Evolutionary conservation across 1,140 invertebrate genomes (phyloP), one percentile per base, ranked within the genome.

Genomic region (Drosophila ambigua): DNA sequence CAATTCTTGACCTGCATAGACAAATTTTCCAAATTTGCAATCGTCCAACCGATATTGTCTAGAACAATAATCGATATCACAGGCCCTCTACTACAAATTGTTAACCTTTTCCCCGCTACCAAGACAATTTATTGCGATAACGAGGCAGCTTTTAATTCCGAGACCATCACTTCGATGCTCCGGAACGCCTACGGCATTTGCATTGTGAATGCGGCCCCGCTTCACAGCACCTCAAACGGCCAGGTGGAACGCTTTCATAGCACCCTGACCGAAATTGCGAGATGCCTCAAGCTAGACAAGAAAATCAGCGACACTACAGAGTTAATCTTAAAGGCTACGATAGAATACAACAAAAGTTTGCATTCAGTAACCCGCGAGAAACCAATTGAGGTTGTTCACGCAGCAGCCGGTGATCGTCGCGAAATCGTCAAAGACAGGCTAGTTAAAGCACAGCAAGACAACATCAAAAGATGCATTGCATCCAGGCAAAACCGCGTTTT

Each of bases 181-280:
- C 39, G 49, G 43, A 63, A 67, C 8, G 31, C 39, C 3, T 71
- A 59, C 43, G 23, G 48, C 13, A 62, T 61, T 16, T 16, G 52
- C 23, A 23, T 77, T 43, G 46, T 66, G 23, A 66, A 53, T 23
- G 48, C 62, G 24, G 52, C 59, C 11, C 60, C 74, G 8, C 24
- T 73, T 24, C 69, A 73, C 44, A 73, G 61, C 44, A 45, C 57
- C 13, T 61, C 58, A 16, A 78, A 69, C n/a, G 65, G 65, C 13
- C 65, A 68, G 39, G 28, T 31, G 28, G 28, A 31, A 8, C 28
- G 28, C 28, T 31, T 31, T 15, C 54, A 69, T 20, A 65, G 55
- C 28, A 76, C 58, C 8, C 43, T 53, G 43, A 35, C 11, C 13
- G 50, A 63, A 46, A 53, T 53, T 41, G 51, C 35, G 13, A 50